A percentile compares a stretch with the other conserved stretches of the same genome.
Conservation (phyloP, 2,888 invertebrate species). For the Kryphioiulus occultus region DNA sequence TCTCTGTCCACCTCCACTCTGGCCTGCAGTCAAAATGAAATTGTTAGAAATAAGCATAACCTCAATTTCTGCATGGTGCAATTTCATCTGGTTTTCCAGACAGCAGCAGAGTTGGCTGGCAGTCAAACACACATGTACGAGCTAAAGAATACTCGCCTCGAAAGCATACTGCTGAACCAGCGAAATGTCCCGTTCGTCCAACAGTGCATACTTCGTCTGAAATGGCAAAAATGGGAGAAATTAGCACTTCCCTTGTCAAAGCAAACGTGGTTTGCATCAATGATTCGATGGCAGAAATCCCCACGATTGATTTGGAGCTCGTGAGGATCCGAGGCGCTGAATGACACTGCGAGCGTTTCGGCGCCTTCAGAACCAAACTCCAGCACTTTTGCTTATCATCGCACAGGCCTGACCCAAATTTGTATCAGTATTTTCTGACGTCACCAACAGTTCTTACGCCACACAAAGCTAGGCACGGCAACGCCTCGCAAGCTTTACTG, state of each 20-base stretch:
- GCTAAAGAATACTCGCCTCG: constrained; percentile 61
- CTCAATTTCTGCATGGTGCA: too few relatives aligned
- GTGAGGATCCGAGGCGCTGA: not conserved
- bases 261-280: not conserved
- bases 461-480: not conserved
- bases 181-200: constrained; percentile 65
- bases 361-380: not conserved
- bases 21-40: constrained; percentile 59
- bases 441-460: not conserved
- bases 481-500: not conserved
- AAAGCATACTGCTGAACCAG: constrained; percentile 65
- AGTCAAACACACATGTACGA: too few relatives aligned
- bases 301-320: not conserved
- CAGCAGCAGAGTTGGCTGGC: too few relatives aligned
- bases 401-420: not conserved
- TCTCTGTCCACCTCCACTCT: constrained; percentile 65
- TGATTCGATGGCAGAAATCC: not conserved
- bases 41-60: too few relatives aligned
- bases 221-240: not conserved
- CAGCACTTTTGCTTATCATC: not conserved
- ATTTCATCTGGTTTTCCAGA: too few relatives aligned
- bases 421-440: not conserved
- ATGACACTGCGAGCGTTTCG: not conserved
- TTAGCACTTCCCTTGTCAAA: not conserved
- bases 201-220: constrained; percentile 65